Conservation (phyloP, 2,888 invertebrate species). For the Dynastes tityus region DNA sequence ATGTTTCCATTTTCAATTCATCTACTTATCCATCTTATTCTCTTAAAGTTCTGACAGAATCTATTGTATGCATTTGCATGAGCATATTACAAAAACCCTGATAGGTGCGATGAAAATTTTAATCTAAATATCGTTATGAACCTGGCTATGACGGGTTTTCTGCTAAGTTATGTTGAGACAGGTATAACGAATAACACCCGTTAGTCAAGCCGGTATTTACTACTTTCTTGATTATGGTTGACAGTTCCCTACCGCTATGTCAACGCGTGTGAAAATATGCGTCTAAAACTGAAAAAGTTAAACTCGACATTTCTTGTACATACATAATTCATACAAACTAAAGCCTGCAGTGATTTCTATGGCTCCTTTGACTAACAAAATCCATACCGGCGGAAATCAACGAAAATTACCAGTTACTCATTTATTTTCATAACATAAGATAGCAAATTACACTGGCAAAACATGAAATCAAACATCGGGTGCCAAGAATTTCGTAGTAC, state of each 20-base stretch:
- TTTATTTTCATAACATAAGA: constrained; percentile 37
- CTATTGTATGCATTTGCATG: too few relatives aligned
- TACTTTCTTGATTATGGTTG: too few relatives aligned
- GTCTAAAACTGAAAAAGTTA: constrained; percentile 1
- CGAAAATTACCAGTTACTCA: constrained; percentile 35
- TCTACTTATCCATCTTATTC: too few relatives aligned
- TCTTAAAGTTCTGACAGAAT: too few relatives aligned
- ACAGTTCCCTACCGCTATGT: neutral
- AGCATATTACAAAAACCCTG: too few relatives aligned
- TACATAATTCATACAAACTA: neutral
- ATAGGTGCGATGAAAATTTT: too few relatives aligned
- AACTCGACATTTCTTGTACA: neutral
- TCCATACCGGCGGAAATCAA: constrained; percentile 27
- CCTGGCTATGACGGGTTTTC: too few relatives aligned
- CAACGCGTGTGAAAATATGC: neutral
- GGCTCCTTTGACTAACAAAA: constrained; percentile 10
- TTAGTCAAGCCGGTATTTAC: too few relatives aligned
- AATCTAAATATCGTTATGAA: too few relatives aligned
- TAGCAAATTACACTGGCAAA: constrained; percentile 31
- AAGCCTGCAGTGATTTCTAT: neutral
- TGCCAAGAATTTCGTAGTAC: constrained; percentile 48
- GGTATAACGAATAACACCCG: too few relatives aligned
- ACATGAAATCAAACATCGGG: constrained; percentile 30
- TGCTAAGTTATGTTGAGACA: too few relatives aligned
- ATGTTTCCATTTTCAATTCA: too few relatives aligned